Conservation (phyloP, 2,113 vertebrate genomes). For the Arizona elegans region DNA sequence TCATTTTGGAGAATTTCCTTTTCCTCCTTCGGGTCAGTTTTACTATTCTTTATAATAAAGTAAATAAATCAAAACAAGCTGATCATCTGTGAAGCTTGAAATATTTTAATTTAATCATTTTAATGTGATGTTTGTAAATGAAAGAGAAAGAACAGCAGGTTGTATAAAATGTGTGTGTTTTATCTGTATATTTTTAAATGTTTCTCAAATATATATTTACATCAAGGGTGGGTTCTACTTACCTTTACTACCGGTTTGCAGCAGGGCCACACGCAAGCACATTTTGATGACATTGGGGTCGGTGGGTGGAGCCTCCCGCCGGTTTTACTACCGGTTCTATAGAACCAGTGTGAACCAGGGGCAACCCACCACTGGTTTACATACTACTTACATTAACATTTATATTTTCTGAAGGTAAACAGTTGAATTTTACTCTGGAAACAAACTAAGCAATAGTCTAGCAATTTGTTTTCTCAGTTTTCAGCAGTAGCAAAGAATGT, state of each 20-base stretch:
- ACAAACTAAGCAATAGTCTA: neutral
- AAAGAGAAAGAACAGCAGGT: neutral
- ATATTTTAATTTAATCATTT: neutral
- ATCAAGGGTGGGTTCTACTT: too few species aligned
- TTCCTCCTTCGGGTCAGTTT: neutral
- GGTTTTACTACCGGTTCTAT: too few species aligned
- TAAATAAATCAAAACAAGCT: neutral
- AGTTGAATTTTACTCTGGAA: neutral
- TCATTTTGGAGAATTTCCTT: neutral
- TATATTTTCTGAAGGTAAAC: neutral
- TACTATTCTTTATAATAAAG: neutral
- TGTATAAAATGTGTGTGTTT: neutral
- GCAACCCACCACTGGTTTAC: neutral
- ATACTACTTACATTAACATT: neutral
- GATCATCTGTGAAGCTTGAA: neutral
- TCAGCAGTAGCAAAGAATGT: neutral
- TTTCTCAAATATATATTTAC: neutral
- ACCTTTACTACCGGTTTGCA: too few species aligned
- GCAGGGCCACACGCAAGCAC: too few species aligned
- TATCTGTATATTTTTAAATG: neutral
- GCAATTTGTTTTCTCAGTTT: neutral
- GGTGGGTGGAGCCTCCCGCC: too few species aligned
- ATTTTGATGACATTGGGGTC: too few species aligned
- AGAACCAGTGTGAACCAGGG: too few species aligned
- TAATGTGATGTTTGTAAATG: neutral